Evolutionary conservation across 1,140 invertebrate genomes (phyloP).

Genomic region (Lepidostoma basale): DNA sequence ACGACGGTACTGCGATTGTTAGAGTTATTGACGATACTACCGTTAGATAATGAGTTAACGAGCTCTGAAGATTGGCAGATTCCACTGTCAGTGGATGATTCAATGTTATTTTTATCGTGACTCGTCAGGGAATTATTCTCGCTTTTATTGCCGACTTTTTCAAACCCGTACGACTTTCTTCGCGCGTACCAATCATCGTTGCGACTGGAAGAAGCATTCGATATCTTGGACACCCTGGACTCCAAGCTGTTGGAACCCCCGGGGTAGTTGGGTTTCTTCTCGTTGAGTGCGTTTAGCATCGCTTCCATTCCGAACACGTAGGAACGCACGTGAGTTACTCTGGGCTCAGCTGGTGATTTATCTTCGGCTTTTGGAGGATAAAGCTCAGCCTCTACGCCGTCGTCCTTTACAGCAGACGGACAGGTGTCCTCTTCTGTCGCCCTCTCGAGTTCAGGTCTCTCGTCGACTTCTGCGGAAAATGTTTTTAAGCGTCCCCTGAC

Average conservation of each 20-base stretch:
- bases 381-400: conserved; percentile 53
- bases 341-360: conserved; percentile 32
- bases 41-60: conserved; percentile 50
- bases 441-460: conserved; percentile 9
- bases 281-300: conserved; percentile 42
- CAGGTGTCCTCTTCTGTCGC: conserved; percentile 42
- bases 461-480: conserved; percentile 52
- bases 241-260: conserved; percentile 64
- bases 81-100: conserved; percentile 74
- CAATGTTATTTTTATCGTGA: conserved; percentile 61
- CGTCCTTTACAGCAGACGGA: conserved; percentile 53
- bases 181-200: conserved; percentile 71
- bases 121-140: conserved; percentile 53
- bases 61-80: conserved; percentile 72
- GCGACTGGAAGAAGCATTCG: conserved; percentile 52
- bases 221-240: conserved; percentile 55
- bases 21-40: not conserved
- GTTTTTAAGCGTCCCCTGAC: conserved; percentile 61
- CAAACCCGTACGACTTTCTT: conserved; percentile 76
- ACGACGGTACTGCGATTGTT: conserved; percentile 20
- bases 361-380: conserved; percentile 31
- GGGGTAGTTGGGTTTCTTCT: conserved; percentile 48
- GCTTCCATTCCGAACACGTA: conserved; percentile 54
- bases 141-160: conserved; percentile 63
- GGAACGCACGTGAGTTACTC: conserved; percentile 35